phyloP scores from a whole-genome alignment of 2,113 vertebrate species.

The Phalacrocorax pelagicus region DNA sequence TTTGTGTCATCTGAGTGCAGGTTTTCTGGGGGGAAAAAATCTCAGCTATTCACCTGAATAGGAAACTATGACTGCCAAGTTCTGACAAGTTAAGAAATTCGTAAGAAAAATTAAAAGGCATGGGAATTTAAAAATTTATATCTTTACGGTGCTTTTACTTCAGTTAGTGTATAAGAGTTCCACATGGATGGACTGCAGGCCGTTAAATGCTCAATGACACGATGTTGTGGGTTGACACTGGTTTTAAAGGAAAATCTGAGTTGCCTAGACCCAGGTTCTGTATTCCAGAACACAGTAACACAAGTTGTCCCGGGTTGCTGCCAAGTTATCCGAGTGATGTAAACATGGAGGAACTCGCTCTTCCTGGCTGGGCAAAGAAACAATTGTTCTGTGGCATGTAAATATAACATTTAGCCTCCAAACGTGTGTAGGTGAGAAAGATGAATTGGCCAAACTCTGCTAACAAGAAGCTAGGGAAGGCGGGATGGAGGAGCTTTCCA shows the following conservation, averaged over 20 bases:
- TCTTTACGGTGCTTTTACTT: background rate
- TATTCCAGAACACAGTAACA: background rate
- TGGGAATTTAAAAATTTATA: rapidly evolving
- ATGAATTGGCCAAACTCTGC: background rate
- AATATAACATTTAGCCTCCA: background rate
- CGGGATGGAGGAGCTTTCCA: background rate
- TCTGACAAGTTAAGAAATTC: background rate
- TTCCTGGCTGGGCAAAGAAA: background rate
- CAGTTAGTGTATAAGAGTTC: background rate
- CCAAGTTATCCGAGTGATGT: background rate
- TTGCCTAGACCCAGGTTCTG: background rate
- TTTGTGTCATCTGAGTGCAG: background rate
- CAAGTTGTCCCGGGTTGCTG: background rate
- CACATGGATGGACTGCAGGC: background rate
- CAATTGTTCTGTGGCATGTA: background rate
- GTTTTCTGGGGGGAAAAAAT: background rate
- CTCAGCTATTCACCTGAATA: background rate
- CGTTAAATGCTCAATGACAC: rapidly evolving
- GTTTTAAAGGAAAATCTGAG: background rate
- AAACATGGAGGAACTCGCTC: background rate
- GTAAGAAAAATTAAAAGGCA: background rate
- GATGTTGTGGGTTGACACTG: background rate
- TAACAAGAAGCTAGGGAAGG: background rate
- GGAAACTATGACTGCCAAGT: background rate
- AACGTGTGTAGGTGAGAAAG: background rate